Evolutionary conservation across 2,797 vertebrate species (phyloP).

Genomic region (Lacerta bilineata): DNA sequence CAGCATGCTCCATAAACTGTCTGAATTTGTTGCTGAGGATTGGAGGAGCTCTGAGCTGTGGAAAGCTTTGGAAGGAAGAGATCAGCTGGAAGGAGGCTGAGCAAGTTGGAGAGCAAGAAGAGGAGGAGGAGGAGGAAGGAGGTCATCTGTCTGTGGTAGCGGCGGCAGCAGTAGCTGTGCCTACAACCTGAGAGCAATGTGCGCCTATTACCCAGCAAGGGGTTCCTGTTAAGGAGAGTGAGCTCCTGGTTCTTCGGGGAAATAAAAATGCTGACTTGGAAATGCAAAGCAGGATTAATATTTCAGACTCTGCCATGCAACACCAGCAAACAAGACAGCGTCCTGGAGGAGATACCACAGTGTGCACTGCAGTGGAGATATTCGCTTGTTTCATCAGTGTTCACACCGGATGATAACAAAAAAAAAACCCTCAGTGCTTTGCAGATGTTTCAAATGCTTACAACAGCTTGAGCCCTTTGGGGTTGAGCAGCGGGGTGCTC

Average conservation of each 20-base stretch:
- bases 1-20: not conserved
- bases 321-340: not conserved
- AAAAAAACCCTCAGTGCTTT: not conserved
- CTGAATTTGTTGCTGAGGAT: not conserved
- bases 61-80: conserved; percentile 19
- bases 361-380: not conserved
- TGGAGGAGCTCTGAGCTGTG: not conserved
- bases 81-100: not conserved
- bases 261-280: not conserved
- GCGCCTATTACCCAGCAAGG: not conserved
- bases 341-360: not conserved
- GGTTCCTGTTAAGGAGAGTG: not conserved
- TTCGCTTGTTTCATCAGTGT: not conserved
- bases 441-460: not conserved
- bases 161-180: not conserved
- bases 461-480: not conserved
- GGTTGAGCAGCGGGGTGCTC: too few relatives aligned
- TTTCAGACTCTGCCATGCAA: not conserved
- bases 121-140: not conserved
- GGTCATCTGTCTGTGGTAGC: not conserved
- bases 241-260: not conserved
- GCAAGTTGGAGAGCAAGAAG: not conserved
- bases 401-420: not conserved
- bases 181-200: not conserved
- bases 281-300: conserved; percentile 6